Evolutionary conservation across 1,140 invertebrate species (phyloP).

Genomic region (Stegodyphus dumicola): DNA sequence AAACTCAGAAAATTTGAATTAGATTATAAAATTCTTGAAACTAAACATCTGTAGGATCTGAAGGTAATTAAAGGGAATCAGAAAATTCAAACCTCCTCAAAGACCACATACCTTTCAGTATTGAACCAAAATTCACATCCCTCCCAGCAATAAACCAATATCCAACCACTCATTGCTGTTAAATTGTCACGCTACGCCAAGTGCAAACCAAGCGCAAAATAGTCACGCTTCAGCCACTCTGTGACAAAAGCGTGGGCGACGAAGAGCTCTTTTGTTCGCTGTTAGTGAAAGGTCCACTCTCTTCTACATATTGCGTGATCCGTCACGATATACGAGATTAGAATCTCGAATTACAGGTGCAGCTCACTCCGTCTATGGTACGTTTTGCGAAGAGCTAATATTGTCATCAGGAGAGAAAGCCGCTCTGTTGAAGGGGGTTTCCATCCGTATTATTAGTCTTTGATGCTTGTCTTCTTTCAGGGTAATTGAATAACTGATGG

Average conservation of each 20-base stretch:
- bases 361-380: background rate
- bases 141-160: slow-evolving; percentile 6
- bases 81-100: too few relatives aligned
- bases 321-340: slow-evolving; percentile 28
- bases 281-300: background rate
- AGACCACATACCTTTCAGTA: too few relatives aligned
- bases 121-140: background rate
- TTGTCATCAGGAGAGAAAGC: background rate
- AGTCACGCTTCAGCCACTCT: slow-evolving; percentile 39
- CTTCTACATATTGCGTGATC: background rate
- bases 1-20: too few relatives aligned
- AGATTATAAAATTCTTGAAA: too few relatives aligned
- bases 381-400: slow-evolving; percentile 11
- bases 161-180: background rate
- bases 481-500: too few relatives aligned
- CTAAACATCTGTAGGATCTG: too few relatives aligned
- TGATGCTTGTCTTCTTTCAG: too few relatives aligned
- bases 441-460: background rate
- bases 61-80: too few relatives aligned
- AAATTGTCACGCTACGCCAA: slow-evolving; percentile 31
- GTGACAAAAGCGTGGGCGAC: background rate
- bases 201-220: slow-evolving; percentile 49
- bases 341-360: slow-evolving; percentile 23
- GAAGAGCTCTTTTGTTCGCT: slow-evolving; percentile 4
- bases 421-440: background rate